These are phyloP conservation scores for Bombus pyrosoma DNA, from an alignment of 1,140 invertebrate species.

Conservation along the genomic window DNA sequence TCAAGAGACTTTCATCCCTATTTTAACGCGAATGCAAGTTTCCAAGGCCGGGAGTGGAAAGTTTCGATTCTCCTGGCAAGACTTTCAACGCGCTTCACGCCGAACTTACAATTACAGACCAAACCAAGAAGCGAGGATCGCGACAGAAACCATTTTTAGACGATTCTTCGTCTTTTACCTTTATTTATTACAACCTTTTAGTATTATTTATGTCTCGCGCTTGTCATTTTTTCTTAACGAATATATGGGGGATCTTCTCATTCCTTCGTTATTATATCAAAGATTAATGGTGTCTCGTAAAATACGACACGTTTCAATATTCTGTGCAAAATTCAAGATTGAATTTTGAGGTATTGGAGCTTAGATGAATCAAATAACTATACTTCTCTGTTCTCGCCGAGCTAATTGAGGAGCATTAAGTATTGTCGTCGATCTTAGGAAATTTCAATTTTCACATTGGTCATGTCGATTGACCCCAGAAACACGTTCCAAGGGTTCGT, in stretches of 20 bases:
- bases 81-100: neutral
- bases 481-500: neutral
- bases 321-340: no score
- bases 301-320: neutral
- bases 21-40: conserved; percentile 11
- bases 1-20: neutral
- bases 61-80: conserved; percentile 1
- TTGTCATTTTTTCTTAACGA: no score
- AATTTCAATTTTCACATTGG: neutral
- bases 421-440: neutral
- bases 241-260: no score
- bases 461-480: neutral
- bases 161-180: neutral
- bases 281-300: no score
- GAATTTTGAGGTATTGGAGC: no score
- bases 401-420: neutral
- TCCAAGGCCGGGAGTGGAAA: neutral
- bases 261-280: no score
- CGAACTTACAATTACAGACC: neutral
- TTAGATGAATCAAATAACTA: no score
- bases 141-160: neutral
- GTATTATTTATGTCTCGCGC: no score
- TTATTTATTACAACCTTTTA: neutral
- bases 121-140: neutral
- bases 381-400: no score